Conservation (phyloP, 2,797 vertebrate genomes). For the Anguilla obscura region DNA sequence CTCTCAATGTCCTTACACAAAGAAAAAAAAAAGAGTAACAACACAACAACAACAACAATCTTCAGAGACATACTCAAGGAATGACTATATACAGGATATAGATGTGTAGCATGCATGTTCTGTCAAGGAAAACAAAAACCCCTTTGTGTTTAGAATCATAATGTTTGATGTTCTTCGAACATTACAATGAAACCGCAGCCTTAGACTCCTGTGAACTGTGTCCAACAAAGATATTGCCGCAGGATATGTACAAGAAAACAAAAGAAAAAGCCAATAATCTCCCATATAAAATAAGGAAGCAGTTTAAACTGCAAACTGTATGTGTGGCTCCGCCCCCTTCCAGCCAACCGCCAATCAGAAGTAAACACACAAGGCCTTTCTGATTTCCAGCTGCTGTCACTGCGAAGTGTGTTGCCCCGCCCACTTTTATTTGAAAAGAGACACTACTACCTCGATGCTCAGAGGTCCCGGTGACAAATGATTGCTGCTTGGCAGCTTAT, state of each 20-base stretch:
- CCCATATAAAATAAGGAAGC: background rate
- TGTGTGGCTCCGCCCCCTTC: background rate
- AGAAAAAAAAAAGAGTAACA: too few species aligned
- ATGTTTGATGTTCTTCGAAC: background rate
- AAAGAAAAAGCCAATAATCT: background rate
- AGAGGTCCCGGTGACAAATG: slow-evolving; percentile 46
- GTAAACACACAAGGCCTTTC: slow-evolving; percentile 41
- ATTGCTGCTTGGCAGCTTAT: slow-evolving; percentile 55
- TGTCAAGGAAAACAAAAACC: background rate
- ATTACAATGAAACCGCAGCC: background rate
- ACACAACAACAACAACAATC: too few species aligned
- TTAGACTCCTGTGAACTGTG: background rate
- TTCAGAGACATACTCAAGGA: too few species aligned
- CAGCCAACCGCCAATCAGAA: slow-evolving; percentile 5
- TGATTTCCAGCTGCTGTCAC: slow-evolving; percentile 35
- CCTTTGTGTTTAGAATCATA: background rate
- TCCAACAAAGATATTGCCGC: background rate
- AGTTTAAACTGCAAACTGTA: background rate
- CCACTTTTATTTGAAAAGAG: slow-evolving; percentile 55
- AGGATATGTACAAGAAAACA: background rate
- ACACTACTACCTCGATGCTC: slow-evolving; percentile 49
- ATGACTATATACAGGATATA: too few species aligned
- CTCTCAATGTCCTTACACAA: too few species aligned
- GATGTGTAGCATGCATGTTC: background rate
- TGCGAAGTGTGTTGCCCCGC: slow-evolving; percentile 33